Evolutionary conservation across 2,113 vertebrate genomes (phyloP).

Genomic region (Hippocampus zosterae): DNA sequence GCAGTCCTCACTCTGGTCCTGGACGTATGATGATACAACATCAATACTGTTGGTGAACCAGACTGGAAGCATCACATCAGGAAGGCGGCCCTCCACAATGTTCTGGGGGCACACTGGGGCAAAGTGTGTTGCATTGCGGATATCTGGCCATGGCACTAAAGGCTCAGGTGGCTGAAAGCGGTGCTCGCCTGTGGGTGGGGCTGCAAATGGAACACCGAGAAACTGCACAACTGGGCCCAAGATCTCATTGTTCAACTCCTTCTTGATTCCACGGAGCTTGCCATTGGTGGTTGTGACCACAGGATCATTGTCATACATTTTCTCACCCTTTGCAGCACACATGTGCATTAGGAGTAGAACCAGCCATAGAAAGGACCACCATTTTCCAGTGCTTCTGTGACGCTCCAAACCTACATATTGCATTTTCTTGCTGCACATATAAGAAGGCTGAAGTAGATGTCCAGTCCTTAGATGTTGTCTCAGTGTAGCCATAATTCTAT

Average conservation of each 20-base stretch:
- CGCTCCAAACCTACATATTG: constrained; percentile 31
- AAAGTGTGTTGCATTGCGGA: constrained; percentile 92
- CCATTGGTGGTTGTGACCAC: constrained; percentile 88
- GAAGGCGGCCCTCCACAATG: constrained; percentile 92
- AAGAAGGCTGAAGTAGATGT: constrained; percentile 30
- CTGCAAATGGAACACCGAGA: constrained; percentile 91
- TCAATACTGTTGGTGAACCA: constrained; percentile 99
- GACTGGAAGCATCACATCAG: constrained; percentile 98
- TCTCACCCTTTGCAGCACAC: constrained; percentile 73
- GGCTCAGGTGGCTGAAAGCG: constrained; percentile 96
- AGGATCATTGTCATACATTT: constrained; percentile 89
- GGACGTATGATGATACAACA: constrained; percentile 91
- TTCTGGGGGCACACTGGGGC: constrained; percentile 97
- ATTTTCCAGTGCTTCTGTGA: constrained; percentile 62
- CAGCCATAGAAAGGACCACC: constrained; percentile 59
- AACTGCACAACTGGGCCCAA: constrained; percentile 96
- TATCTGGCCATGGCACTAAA: constrained; percentile 83
- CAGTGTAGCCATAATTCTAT: constrained; percentile 46
- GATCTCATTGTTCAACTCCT: constrained; percentile 98
- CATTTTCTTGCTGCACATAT: constrained; percentile 24
- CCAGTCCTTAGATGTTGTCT: constrained; percentile 33
- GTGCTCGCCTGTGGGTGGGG: constrained; percentile 88
- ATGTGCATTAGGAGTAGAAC: constrained; percentile 76
- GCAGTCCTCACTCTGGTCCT: constrained; percentile 99
- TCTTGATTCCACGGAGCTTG: constrained; percentile 91